These are phyloP conservation scores for Pogonophryne albipinna DNA, from an alignment of 2,797 vertebrate genomes.

Conservation along the genomic window DNA sequence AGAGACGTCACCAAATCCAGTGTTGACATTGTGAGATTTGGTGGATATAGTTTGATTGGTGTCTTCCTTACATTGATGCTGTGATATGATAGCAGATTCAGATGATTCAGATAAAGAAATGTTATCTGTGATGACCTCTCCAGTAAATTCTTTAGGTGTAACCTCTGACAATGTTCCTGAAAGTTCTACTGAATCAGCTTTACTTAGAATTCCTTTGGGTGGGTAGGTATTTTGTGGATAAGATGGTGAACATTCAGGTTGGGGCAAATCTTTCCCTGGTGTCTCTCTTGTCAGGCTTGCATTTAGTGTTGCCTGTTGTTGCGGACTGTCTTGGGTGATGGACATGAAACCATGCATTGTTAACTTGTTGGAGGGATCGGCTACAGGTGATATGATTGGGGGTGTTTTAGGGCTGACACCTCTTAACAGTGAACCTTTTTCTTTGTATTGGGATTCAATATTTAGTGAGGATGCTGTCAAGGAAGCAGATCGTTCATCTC, in stretches of 20 bases:
- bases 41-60: constrained; percentile 21
- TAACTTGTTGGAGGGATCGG: constrained; percentile 2
- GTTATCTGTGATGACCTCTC: constrained; percentile 15
- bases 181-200: constrained; percentile 67
- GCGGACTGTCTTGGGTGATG: constrained; percentile 31
- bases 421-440: constrained; percentile 10
- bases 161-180: constrained; percentile 30
- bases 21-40: background rate
- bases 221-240: constrained; percentile 18
- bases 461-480: constrained; percentile 44
- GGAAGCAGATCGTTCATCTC: background rate
- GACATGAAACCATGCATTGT: constrained; percentile 9
- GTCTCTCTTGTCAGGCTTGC: constrained; percentile 25
- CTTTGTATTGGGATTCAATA: constrained; percentile 54
- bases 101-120: constrained; percentile 14
- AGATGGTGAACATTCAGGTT: constrained; percentile 25
- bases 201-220: constrained; percentile 20
- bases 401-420: constrained; percentile 16
- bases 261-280: background rate
- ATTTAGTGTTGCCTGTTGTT: constrained; percentile 19
- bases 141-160: constrained; percentile 9
- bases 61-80: constrained; percentile 44
- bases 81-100: constrained; percentile 4
- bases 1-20: constrained; percentile 31
- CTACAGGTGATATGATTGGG: constrained; percentile 18